Evolutionary conservation across 2,113 vertebrate species (phyloP).

Genomic region (Gobio gobio): DNA sequence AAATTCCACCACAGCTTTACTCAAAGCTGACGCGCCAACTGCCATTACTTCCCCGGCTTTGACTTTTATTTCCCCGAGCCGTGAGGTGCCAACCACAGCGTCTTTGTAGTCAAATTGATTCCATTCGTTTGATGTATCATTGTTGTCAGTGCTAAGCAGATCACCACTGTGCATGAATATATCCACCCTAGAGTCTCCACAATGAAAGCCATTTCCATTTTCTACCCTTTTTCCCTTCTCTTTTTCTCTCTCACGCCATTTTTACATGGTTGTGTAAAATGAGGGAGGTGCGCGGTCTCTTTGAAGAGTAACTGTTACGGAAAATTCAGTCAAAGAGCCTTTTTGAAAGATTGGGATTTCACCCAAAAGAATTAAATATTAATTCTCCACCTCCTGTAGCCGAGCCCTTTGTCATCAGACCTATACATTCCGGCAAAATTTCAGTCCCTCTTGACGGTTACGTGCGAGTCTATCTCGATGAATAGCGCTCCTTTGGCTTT

Average conservation of each 20-base stretch:
- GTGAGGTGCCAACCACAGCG: conserved; percentile 36
- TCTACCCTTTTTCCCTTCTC: conserved; percentile 15
- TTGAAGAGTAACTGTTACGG: conserved; percentile 7
- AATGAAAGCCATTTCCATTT: conserved; percentile 36
- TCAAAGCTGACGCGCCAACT: not conserved
- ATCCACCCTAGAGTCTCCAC: conserved; percentile 61
- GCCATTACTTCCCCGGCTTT: conserved; percentile 35
- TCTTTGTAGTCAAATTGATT: conserved; percentile 65
- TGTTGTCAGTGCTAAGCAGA: conserved; percentile 74
- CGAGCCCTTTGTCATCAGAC: conserved; percentile 31
- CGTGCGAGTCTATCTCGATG: not conserved
- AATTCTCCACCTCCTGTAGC: conserved; percentile 40
- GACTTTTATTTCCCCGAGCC: conserved; percentile 50
- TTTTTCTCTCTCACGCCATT: conserved; percentile 24
- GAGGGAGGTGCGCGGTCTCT: not conserved
- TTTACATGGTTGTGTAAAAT: conserved; percentile 35
- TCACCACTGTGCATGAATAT: conserved; percentile 66
- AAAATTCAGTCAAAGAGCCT: conserved; percentile 23
- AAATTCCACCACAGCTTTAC: conserved; percentile 53
- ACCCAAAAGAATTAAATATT: conserved; percentile 45
- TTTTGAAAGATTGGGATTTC: conserved; percentile 48
- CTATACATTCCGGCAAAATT: conserved; percentile 25
- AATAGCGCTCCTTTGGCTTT: conserved; percentile 39
- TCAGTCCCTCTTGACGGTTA: not conserved
- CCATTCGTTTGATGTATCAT: conserved; percentile 72